Conservation (phyloP, 2,113 vertebrate species). For the Camelus bactrianus region DNA sequence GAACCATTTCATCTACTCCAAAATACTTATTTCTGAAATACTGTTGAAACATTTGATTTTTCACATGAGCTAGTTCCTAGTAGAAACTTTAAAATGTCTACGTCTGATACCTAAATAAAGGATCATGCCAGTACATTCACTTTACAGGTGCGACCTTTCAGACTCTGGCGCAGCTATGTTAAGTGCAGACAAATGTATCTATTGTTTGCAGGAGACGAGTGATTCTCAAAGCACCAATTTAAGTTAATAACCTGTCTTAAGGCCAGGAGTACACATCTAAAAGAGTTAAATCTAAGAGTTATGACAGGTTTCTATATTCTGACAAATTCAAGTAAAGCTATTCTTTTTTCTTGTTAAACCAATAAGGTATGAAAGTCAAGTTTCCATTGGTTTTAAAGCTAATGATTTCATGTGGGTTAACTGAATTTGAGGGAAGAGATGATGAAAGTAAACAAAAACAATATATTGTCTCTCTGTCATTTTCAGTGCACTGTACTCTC, state of each 20-base stretch:
- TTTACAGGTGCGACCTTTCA: background rate
- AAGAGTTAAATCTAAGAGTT: background rate
- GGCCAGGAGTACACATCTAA: background rate
- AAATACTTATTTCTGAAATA: background rate
- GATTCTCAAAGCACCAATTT: background rate
- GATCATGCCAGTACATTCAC: background rate
- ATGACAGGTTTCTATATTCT: background rate
- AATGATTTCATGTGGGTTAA: background rate
- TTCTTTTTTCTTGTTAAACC: background rate
- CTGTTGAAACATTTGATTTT: background rate
- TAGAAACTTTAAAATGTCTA: background rate
- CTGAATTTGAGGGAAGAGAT: background rate
- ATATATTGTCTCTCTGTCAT: background rate
- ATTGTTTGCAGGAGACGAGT: background rate
- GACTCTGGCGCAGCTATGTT: background rate
- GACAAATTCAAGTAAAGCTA: background rate
- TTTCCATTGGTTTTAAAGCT: background rate
- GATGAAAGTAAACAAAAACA: background rate
- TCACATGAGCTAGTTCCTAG: background rate
- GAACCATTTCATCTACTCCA: background rate
- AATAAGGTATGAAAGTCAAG: background rate
- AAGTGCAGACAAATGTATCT: background rate
- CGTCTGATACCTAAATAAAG: background rate
- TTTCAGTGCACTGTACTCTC: background rate
- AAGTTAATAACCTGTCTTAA: background rate